Base-by-base conservation (phyloP, 1,140 invertebrate genomes). In the Eumeta japonica region DNA sequence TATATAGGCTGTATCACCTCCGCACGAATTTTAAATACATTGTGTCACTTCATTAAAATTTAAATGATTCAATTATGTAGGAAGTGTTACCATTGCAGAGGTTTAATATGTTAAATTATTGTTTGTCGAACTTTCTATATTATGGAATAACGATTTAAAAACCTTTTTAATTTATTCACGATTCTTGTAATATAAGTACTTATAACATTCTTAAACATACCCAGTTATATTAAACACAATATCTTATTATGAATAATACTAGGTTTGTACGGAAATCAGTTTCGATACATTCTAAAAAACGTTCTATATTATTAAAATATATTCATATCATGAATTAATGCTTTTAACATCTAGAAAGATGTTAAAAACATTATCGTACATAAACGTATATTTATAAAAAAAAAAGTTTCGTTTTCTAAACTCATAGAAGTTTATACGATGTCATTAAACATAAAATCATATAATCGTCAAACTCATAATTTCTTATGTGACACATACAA, bases 1-100 rank as follows among this genome's bases (percentile, higher is more conserved):
- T 70, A 62, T 43, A 70, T 50, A 7, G n/a, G 5, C 20, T 5
- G 5, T 24, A 24, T n/a, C n/a, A n/a, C n/a, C n/a, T 7, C 20
- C 20, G n/a, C 20, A 24, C 20, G n/a, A 5, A 7, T 24, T n/a
- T 24, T 24, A 7, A 24, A 5, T 24, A 7, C 20, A 24, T n/a
- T 24, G n/a, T 24, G 20, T 7, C 20, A 7, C 20, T 24, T 24
- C 5, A 24, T 7, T 24, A 24, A 24, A n/a, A 24, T n/a, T 5
- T 7, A 7, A 7, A 7, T n/a, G 5, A 24, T 24, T 24, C 20
- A 24, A n/a, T n/a, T n/a, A n/a, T n/a, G 20, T n/a, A 24, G 5
- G 20, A 24, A 24, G 20, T 7, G 20, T n/a, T 24, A n/a, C 20
- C n/a, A 24, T 5, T n/a, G n/a, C 20, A 24, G n/a, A n/a, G n/a